A percentile compares a stretch with the other conserved stretches of the same genome.
These are phyloP conservation scores for Pollachius pollachius DNA, from an alignment of 2,113 vertebrate genomes.

Conservation along the genomic window DNA sequence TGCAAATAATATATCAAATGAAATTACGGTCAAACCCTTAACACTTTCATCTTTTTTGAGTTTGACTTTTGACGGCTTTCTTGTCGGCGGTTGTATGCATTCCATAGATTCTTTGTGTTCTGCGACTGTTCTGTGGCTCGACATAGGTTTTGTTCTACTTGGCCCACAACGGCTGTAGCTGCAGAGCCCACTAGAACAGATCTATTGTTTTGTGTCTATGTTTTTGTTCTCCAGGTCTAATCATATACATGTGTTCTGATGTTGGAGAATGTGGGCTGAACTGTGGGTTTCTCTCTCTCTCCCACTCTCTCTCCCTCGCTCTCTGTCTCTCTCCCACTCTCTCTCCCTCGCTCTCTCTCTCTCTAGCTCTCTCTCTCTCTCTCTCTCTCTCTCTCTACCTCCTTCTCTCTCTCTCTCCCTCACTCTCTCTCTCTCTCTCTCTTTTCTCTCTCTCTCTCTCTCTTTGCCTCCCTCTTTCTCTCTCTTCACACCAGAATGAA, in stretches of 20 bases:
- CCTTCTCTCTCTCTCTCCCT: background rate
- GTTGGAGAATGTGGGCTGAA: constrained; percentile 37
- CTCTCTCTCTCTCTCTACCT: background rate
- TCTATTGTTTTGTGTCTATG: constrained; percentile 58
- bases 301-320: no score
- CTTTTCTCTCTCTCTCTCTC: background rate
- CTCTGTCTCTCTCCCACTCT: no score
- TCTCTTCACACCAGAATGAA: constrained; percentile 26
- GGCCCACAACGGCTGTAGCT: constrained; percentile 32
- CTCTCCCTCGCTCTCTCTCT: background rate
- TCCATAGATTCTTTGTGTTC: constrained; percentile 18
- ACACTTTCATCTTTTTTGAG: constrained; percentile 17
- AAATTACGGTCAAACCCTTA: constrained; percentile 9
- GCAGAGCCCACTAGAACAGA: constrained; percentile 39
- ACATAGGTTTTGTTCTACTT: constrained; percentile 41
- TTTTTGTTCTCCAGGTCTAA: constrained; percentile 39
- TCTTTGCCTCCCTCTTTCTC: no score
- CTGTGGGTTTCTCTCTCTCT: constrained; percentile 9
- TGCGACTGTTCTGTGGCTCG: constrained; percentile 19
- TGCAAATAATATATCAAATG: constrained; percentile 22
- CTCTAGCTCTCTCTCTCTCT: background rate
- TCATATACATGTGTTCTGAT: constrained; percentile 46
- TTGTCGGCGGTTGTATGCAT: constrained; percentile 13
- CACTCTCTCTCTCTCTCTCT: background rate
- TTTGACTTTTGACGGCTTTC: constrained; percentile 43